Base-by-base conservation (phyloP, 2,888 invertebrate species). In the Muschampia plurimacula region DNA sequence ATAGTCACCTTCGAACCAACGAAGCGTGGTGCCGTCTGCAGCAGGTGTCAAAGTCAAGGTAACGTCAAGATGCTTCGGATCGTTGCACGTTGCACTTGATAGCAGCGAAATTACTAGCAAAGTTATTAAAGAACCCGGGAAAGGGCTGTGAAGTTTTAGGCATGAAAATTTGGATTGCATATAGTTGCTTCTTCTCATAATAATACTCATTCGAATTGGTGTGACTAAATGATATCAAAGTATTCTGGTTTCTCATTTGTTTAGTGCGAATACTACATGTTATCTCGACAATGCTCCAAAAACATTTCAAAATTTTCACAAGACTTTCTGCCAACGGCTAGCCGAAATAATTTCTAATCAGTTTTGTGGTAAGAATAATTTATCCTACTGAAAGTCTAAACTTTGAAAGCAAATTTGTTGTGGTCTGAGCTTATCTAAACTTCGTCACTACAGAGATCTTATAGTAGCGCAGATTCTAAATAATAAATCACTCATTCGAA, bases 11-110 rank as follows among this genome's bases (percentile, higher is more conserved):
- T 46, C 46, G 36, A 64, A 10, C 8, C 76, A 77, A 39, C 78
- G 77, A 46, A 76, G 74, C 80, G 78, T 77, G 74, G 72, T 74
- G 75, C 76, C 77, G 76, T 74, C 76, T 78, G 77, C 75, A 75
- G 76, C 81, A 78, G 81, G 80, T 81, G 81, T 75, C 77, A 73
- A 60, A 63, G 62, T 63, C 59, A 69, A 64, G 68, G 69, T 63
- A 22, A 41, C 72, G 63, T 28, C 44, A 15, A 22, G 68, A 73
- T 67, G 55, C 63, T 49, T 49, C 70, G 70, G 70, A 65, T 71
- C 65, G 66, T 59, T 71, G 71, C 66, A 60, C 65, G 66, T 59
- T 71, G 71, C 66, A 60, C 66, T 60, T 66, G 57, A 66, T 65
- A 49, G 39, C 36, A 66, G 49, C 46, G 66, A 66, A 66, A 32